phyloP scores from a whole-genome alignment of 2,113 vertebrate genomes.

The Fregetta grallaria region DNA sequence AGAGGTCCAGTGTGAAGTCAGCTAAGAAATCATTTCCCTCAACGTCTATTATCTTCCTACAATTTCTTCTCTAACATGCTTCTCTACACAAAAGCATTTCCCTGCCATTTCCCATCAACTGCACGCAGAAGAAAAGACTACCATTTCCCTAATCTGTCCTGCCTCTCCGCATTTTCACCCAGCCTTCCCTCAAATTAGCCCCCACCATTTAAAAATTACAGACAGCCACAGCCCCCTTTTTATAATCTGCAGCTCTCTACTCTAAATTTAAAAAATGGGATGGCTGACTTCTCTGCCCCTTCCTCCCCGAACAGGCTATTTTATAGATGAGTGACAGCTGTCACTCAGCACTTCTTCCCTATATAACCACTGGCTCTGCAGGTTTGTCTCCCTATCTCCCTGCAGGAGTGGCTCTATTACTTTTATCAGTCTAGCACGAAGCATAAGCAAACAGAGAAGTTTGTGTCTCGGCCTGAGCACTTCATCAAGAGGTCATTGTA shows the following conservation, averaged over 20 bases:
- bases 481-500: fast-evolving
- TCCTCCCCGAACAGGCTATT: neutral
- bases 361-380: too few species aligned
- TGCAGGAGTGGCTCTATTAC: neutral
- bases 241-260: neutral
- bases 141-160: neutral
- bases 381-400: too few species aligned
- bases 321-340: neutral
- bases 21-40: neutral
- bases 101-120: neutral
- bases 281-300: neutral
- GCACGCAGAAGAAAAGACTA: neutral
- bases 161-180: neutral
- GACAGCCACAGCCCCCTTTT: neutral
- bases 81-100: neutral
- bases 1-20: neutral
- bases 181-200: neutral
- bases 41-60: neutral
- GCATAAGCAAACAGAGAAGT: neutral
- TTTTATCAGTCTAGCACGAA: neutral
- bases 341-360: neutral
- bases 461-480: fast-evolving
- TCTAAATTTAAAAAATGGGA: neutral
- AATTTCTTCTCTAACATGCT: neutral
- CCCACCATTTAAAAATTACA: neutral